Conservation (phyloP, 2,888 invertebrate genomes). For the Tiphia femorata region DNA sequence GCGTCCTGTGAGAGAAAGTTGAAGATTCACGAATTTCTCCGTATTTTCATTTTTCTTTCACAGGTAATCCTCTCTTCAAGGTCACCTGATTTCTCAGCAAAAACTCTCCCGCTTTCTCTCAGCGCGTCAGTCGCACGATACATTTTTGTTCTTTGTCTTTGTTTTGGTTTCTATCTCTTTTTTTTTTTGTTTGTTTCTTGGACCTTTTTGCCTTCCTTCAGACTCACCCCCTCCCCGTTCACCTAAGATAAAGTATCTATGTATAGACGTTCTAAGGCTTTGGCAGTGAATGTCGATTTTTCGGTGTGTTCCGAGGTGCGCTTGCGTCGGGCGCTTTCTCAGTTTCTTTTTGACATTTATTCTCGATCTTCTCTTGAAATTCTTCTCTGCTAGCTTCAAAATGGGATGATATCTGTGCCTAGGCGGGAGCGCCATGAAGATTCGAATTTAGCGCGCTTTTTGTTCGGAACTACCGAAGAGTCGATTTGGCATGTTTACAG, state of each 20-base stretch:
- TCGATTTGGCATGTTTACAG: conserved; percentile 28
- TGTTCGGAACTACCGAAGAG: conserved; percentile 26
- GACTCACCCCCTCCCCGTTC: no score
- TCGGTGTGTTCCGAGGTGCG: conserved; percentile 40
- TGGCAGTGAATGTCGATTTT: conserved; percentile 67
- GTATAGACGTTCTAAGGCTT: conserved; percentile 69
- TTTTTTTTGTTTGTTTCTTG: no score
- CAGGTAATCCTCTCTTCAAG: no score
- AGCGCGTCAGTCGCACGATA: no score
- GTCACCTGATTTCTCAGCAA: no score
- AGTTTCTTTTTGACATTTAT: conserved; percentile 19
- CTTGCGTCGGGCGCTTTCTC: conserved; percentile 21
- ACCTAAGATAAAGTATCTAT: conserved; percentile 60
- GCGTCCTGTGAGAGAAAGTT: no score
- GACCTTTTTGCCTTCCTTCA: no score
- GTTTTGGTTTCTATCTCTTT: no score
- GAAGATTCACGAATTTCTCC: no score
- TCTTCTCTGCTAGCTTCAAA: conserved; percentile 7
- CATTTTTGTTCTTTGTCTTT: no score
- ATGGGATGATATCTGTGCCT: conserved; percentile 24
- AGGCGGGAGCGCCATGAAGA: conserved; percentile 14
- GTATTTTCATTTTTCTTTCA: no score
- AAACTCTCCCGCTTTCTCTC: no score
- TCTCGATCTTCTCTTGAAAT: neutral
- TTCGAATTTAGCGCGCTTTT: conserved; percentile 16